These are phyloP conservation scores for Trogon surrucura DNA, from an alignment of 2,113 vertebrate genomes.

Conservation along the genomic window DNA sequence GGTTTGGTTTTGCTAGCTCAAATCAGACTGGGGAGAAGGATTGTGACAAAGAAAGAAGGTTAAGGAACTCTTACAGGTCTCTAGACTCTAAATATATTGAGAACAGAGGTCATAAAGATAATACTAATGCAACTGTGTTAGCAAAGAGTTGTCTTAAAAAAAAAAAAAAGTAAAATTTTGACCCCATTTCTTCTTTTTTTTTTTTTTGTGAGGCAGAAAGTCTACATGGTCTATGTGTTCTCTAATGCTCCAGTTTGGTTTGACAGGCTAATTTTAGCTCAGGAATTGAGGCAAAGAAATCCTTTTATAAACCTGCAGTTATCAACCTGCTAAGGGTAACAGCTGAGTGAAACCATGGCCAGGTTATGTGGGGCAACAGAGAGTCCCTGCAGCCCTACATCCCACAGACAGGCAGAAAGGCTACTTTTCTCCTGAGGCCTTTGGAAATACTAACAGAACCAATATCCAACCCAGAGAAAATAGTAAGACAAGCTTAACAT, in stretches of 20 bases:
- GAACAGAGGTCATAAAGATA: background rate
- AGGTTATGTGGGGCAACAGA: background rate
- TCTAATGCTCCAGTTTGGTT: background rate
- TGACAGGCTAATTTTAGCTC: background rate
- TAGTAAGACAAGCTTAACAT: background rate
- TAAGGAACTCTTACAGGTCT: background rate
- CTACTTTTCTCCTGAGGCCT: background rate
- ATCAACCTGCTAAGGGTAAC: background rate
- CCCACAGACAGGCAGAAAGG: background rate
- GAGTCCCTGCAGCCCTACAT: accelerated
- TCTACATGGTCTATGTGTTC: background rate
- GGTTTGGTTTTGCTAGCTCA: background rate
- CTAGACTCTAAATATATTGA: background rate
- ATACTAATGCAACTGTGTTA: background rate
- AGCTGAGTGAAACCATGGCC: accelerated
- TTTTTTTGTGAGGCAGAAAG: background rate
- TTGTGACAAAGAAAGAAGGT: background rate
- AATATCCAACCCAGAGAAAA: background rate
- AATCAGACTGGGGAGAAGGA: background rate
- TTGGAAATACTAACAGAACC: background rate
- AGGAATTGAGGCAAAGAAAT: background rate
- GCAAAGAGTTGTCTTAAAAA: background rate
- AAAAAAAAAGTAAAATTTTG: background rate
- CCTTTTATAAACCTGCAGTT: background rate
- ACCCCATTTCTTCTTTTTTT: background rate